Base-by-base conservation (phyloP, 2,888 invertebrate genomes). In the Labia minor region DNA sequence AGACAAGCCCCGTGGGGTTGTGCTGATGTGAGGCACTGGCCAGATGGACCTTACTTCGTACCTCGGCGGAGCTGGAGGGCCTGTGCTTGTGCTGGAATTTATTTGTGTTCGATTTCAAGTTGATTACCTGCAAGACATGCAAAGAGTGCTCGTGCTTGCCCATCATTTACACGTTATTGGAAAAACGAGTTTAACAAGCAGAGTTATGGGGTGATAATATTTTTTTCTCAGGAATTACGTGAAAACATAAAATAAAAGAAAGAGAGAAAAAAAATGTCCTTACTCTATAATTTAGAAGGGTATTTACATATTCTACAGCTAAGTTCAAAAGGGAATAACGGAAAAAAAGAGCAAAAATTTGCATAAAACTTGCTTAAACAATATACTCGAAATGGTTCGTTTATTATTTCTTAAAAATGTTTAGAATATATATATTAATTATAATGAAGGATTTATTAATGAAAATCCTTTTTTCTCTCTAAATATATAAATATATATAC, bases 1-100 rank as follows among this genome's bases (percentile, higher is more conserved):
- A 90, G 0, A 93, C 90, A 67, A 92, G 79, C 3, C 92, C 92
- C 1, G 89, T 83, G 0, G 90, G 90, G 76, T 87, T 88, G 63
- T 26, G 67, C 49, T 19, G 61, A 37, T n/a, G 16, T 8, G 64
- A 11, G 21, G 19, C 26, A 61, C 1, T 63, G 37, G 14, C 49
- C 26, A 26, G 37, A 62, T 11, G 37, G 16, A 20, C 67, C 49
- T 68, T 68, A 63, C 76, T 80, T 72, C 80, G 82, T 1, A 81
- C 73, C 67, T 75, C 77, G 0, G 75, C 73, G 2, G 81, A 49
- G 14, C 49, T 49, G 14, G 49, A 77, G 3, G 79, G 76, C 65
- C 81, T 78, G 2, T 81, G 81, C 72, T 82, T 82, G 26, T 72
- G 77, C 72, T 79, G 76, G 63, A 77, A 75, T 72, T 83, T 83